Conservation (phyloP, 2,113 vertebrate species). For the Psammodynastes pulverulentus region DNA sequence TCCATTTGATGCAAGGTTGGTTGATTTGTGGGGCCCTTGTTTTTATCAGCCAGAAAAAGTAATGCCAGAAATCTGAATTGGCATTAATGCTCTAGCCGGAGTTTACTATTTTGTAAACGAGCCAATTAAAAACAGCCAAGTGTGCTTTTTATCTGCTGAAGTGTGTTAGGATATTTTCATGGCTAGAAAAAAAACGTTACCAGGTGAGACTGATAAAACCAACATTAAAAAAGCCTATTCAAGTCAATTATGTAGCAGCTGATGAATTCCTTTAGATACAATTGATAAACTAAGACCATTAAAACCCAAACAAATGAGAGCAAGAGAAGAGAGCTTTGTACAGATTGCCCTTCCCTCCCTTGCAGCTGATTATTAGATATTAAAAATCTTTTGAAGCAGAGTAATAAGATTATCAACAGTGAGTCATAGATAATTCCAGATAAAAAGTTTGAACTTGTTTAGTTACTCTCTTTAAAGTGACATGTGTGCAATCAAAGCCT, state of each 20-base stretch:
- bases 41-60: not conserved
- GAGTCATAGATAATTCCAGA: conserved; percentile 14
- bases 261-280: not conserved
- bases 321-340: not conserved
- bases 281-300: not conserved
- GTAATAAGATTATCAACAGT: conserved; percentile 11
- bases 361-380: conserved; percentile 15
- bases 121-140: not conserved
- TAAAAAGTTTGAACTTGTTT: not conserved
- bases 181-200: not conserved
- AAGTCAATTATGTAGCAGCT: not conserved
- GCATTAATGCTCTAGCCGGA: not conserved
- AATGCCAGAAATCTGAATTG: not conserved
- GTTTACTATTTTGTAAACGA: conserved; percentile 10
- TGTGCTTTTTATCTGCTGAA: not conserved
- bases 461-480: not conserved
- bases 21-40: not conserved
- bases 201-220: not conserved
- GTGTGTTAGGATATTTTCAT: not conserved
- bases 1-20: not conserved
- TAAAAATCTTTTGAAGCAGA: conserved; percentile 13
- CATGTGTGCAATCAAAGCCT: not conserved
- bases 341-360: not conserved
- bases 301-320: not conserved
- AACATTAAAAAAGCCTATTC: not conserved